Conservation (phyloP, 2,797 vertebrate species). For the Odontamblyopus lacepedii region DNA sequence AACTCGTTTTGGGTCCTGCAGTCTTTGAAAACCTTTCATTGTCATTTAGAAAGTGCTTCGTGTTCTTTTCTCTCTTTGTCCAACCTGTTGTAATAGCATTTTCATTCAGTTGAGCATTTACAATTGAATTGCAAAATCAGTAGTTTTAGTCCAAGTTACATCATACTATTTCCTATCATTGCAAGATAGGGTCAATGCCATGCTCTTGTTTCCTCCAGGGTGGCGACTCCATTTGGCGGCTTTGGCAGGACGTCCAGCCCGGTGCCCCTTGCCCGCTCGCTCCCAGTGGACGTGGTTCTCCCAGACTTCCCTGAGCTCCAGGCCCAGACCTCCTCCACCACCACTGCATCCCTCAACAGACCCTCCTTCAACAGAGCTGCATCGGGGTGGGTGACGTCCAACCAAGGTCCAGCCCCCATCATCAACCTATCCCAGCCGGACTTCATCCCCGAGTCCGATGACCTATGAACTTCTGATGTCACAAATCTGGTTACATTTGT, state of each 20-base stretch:
- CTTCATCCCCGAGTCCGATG: conserved; percentile 90
- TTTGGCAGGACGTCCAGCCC: conserved; percentile 86
- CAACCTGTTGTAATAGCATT: too few species aligned
- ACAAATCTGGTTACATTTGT: conserved; percentile 2
- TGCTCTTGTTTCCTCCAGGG: conserved; percentile 74
- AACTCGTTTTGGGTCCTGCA: too few species aligned
- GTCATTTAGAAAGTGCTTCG: too few species aligned
- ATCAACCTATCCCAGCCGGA: conserved; percentile 68
- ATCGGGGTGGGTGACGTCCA: conserved; percentile 85
- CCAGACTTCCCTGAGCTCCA: conserved; percentile 77
- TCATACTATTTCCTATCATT: conserved; percentile 41
- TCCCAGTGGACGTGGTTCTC: conserved; percentile 77
- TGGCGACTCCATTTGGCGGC: conserved; percentile 93
- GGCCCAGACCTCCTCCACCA: conserved; percentile 59
- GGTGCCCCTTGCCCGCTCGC: conserved; percentile 76
- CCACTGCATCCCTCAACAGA: conserved; percentile 55
- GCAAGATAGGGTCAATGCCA: background rate
- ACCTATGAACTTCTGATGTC: conserved; percentile 82
- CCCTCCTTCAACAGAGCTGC: conserved; percentile 94
- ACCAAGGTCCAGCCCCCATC: conserved; percentile 70
- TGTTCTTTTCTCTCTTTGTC: too few species aligned
- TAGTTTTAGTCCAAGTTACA: background rate
- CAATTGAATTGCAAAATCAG: too few species aligned
- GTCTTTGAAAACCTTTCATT: too few species aligned
- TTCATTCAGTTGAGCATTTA: too few species aligned